Base-by-base conservation (phyloP, 2,888 invertebrate species). In the Drosophila atripex region DNA sequence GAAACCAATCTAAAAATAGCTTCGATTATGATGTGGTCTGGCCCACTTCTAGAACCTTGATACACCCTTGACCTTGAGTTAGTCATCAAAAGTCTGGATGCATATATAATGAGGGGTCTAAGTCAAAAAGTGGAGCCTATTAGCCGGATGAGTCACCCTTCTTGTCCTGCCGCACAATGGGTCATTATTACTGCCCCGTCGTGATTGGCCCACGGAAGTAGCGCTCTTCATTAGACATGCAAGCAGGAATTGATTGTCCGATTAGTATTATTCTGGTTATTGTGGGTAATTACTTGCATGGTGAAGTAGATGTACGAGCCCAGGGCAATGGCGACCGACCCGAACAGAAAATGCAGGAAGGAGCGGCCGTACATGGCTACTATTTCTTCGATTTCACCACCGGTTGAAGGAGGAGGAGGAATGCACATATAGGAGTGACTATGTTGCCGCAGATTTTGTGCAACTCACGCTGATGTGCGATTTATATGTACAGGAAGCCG, bases 231-330 rank as follows among this genome's bases (percentile, higher is more conserved):
- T 52, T 16, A 16, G 3, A 7, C 43, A 43, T 43, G 43, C 21
- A 43, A 11, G 43, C 16, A 8, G 39, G 18, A 41, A 8, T 41
- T 18, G 21, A 21, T 43, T 18, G 41, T 41, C 4, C 23, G 28
- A n/a, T 28, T 18, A 18, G 41, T 47, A 55, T 51, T 46, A 39
- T 51, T 47, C 4, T 51, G 50, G 52, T 7, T 51, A 39, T 52
- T 47, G 21, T 12, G 2, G 60, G 65, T 76, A 90, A 77, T 90
- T 91, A 91, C 90, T 88, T 90, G 90, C 73, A 75, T 77, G 58
- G 85, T 84, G 51, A 87, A 83, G 75, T 89, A 91, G 73, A 87
- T 88, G 80, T 89, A 90, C 9, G 88, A 80, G 69, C 90, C 90
- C 73, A 91, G 52, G 41, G 89, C 90, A 28, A 88, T 80, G n/a